Evolutionary conservation across 1,140 invertebrate species (phyloP).

Genomic region (Zaprionus gabonicus): DNA sequence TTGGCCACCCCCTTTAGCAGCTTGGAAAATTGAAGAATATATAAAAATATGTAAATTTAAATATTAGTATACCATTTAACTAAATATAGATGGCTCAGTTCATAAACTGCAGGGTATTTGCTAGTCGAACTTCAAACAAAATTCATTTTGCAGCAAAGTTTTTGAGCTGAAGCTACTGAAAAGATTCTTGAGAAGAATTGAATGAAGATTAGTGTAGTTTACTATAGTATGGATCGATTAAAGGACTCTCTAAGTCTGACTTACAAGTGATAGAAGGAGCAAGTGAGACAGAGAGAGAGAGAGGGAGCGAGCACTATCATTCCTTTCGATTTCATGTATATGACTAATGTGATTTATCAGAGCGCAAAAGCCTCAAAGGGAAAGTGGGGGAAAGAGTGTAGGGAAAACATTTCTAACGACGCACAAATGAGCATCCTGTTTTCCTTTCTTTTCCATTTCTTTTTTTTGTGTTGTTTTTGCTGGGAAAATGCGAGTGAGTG

Average conservation of each 20-base stretch:
- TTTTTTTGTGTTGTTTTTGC: not conserved
- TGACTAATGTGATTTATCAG: not conserved
- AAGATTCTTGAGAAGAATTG: no score
- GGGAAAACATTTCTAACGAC: not conserved
- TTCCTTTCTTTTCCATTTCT: not conserved
- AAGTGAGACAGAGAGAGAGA: no score
- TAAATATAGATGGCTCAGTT: not conserved
- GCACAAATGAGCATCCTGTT: constrained; percentile 6
- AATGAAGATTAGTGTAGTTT: not conserved
- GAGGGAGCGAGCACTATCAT: no score
- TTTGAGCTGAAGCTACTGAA: no score
- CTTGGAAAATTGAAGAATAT: no score
- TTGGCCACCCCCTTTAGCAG: no score
- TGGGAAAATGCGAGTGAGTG: not conserved
- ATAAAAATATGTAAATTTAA: not conserved
- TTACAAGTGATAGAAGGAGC: no score
- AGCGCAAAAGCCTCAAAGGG: not conserved
- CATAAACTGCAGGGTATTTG: not conserved
- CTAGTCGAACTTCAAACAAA: not conserved
- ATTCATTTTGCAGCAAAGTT: not conserved
- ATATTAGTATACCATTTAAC: not conserved
- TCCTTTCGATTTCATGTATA: not conserved
- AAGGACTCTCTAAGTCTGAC: not conserved
- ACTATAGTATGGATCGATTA: not conserved
- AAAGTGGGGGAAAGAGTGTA: not conserved